A percentile compares a stretch with the other conserved stretches of the same genome.
phyloP scores from a whole-genome alignment of 2,888 invertebrate species.

The Deroplatys truncata region DNA sequence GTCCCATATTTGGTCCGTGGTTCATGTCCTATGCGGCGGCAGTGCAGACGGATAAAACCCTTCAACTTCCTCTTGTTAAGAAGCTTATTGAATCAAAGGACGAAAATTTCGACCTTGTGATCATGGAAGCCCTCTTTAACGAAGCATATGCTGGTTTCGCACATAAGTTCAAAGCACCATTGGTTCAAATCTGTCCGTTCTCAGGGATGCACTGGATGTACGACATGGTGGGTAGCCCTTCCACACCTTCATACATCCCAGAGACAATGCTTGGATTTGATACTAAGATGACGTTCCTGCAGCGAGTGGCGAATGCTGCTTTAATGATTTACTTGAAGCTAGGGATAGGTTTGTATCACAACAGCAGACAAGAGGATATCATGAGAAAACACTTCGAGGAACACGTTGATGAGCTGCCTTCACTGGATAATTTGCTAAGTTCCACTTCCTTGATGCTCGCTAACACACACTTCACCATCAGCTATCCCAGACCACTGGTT shows the following conservation, averaged over 20 bases:
- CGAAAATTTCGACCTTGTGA: conserved; percentile 30
- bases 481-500: conserved; percentile 33
- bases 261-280: conserved; percentile 49
- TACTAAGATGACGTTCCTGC: conserved; percentile 45
- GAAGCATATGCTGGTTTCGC: conserved; percentile 27
- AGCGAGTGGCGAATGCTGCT: conserved; percentile 49
- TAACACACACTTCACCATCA: conserved; percentile 37
- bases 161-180: conserved; percentile 27
- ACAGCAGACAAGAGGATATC: conserved; percentile 9
- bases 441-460: conserved; percentile 33
- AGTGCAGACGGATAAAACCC: background rate
- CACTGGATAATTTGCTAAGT: conserved; percentile 26
- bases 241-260: conserved; percentile 49
- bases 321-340: background rate
- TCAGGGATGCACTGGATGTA: conserved; percentile 48
- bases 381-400: conserved; percentile 17
- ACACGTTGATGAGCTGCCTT: conserved; percentile 19
- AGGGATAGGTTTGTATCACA: background rate
- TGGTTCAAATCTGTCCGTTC: conserved; percentile 45
- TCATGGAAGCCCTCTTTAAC: conserved; percentile 35
- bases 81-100: conserved; percentile 5
- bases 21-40: background rate
- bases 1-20: background rate
- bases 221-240: conserved; percentile 47
- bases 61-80: background rate